Evolutionary conservation across 2,888 invertebrate species (phyloP), one percentile per base, ranked within the genome.

Genomic region (Rhodophaea formosa): DNA sequence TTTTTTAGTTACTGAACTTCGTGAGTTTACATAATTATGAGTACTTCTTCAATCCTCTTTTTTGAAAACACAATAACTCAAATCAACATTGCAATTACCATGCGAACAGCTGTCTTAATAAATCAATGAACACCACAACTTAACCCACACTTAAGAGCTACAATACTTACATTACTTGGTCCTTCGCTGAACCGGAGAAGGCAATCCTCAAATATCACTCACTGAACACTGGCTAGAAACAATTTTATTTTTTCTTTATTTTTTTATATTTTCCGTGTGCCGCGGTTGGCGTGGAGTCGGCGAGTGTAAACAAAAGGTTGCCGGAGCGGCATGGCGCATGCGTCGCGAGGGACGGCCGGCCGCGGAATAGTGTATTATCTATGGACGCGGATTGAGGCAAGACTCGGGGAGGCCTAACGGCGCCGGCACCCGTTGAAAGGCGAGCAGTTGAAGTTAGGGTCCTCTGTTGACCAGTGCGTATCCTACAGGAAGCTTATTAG

Each of bases 271-370:
- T 16, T n/a, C 3, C 3, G 1, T 14, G 10, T 35, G 51, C 16
- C 15, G 47, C 39, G 35, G 14, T 42, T 45, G 16, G 51, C 23
- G 42, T 12, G 12, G 44, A 8, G 29, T 32, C 44, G 53, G 23
- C 45, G 51, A 51, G 8, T 42, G 54, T 55, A 55, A 55, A 55
- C 54, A 55, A 44, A 1, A 12, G 32, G 30, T 8, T 16, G 5
- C 8, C 16, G 54, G 15, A 16, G 54, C 43, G 54, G 15, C 45
- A 55, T 46, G 62, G 66, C 80, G 76, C 82, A 75, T 77, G 81
- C 80, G 81, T 71, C 61, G 62, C 64, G 62, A 52, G 47, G 30
- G 59, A 67, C 71, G 67, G 61, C 62, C 60, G 61, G 32, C 69
- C 62, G 59, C 63, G 58, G 62, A 65, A 32, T n/a, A n/a, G n/a